phyloP scores from a whole-genome alignment of 2,797 vertebrate genomes.

The Numenius phaeopus region DNA sequence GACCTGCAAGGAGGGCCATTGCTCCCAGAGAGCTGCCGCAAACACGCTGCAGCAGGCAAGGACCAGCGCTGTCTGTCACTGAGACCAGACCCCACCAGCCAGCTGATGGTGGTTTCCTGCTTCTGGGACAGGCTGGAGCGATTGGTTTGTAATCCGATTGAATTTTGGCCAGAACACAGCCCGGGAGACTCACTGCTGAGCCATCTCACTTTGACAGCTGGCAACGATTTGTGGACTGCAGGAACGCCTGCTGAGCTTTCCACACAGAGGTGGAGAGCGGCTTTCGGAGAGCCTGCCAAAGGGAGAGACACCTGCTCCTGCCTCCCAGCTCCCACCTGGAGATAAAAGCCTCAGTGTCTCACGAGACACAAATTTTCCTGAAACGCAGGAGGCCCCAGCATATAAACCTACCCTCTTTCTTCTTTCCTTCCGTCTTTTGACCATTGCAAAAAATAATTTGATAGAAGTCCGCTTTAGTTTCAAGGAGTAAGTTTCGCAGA shows the following conservation, averaged over 20 bases:
- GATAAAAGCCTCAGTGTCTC: not conserved
- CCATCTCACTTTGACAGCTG: slow-evolving; percentile 34
- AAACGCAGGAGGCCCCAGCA: not conserved
- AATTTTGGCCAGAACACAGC: slow-evolving; percentile 10
- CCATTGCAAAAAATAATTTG: not conserved
- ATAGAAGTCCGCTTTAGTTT: not conserved
- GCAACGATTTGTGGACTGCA: not conserved
- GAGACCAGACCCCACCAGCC: not conserved
- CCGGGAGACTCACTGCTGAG: not conserved
- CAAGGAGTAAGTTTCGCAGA: not conserved
- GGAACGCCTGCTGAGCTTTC: not conserved
- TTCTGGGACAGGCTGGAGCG: slow-evolving; percentile 23
- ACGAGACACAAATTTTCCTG: not conserved
- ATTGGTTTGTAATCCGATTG: slow-evolving; percentile 32
- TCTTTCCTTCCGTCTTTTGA: not conserved
- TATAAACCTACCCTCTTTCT: not conserved
- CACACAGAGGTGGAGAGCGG: not conserved
- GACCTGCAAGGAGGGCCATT: not conserved
- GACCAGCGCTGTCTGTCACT: not conserved
- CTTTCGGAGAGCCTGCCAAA: not conserved
- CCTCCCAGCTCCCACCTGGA: slow-evolving; percentile 9
- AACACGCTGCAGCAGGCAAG: not conserved
- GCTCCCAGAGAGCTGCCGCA: not conserved
- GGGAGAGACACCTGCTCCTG: slow-evolving; percentile 41
- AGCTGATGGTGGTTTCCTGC: slow-evolving; percentile 35